phyloP scores from a whole-genome alignment of 2,113 vertebrate species.

The Falcunculus frontatus region DNA sequence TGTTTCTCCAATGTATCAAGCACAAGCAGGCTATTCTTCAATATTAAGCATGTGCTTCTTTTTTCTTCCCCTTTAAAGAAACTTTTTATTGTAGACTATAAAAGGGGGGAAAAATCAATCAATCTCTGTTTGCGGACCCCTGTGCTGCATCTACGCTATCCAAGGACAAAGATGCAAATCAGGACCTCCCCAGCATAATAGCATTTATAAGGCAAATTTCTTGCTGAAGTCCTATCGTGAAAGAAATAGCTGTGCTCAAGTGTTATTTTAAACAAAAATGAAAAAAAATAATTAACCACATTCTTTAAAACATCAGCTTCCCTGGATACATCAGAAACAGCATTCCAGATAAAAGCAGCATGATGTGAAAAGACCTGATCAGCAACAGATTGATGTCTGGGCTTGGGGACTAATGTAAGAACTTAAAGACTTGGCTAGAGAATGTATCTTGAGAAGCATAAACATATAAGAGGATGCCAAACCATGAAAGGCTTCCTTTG shows the following conservation, averaged over 20 bases:
- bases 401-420: constrained; percentile 55
- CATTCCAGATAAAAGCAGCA: constrained; percentile 54
- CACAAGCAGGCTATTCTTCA: constrained; percentile 42
- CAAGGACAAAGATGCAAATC: constrained; percentile 65
- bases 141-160: neutral
- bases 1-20: constrained; percentile 16
- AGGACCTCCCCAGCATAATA: neutral
- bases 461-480: constrained; percentile 55
- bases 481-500: constrained; percentile 54
- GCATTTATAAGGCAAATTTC: constrained; percentile 45
- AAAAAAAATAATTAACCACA: neutral
- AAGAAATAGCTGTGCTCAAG: constrained; percentile 40
- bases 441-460: constrained; percentile 54
- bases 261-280: constrained; percentile 34
- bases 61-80: constrained; percentile 45
- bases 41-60: constrained; percentile 17
- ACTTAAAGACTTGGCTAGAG: constrained; percentile 59
- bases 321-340: constrained; percentile 44
- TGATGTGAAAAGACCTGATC: constrained; percentile 63
- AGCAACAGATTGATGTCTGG: constrained; percentile 62
- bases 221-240: constrained; percentile 19
- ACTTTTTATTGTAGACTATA: constrained; percentile 51
- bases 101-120: neutral
- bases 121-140: constrained; percentile 7
- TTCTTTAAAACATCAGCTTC: constrained; percentile 53